Base-by-base conservation (phyloP, 1,140 invertebrate genomes). In the Lithobius niger region DNA sequence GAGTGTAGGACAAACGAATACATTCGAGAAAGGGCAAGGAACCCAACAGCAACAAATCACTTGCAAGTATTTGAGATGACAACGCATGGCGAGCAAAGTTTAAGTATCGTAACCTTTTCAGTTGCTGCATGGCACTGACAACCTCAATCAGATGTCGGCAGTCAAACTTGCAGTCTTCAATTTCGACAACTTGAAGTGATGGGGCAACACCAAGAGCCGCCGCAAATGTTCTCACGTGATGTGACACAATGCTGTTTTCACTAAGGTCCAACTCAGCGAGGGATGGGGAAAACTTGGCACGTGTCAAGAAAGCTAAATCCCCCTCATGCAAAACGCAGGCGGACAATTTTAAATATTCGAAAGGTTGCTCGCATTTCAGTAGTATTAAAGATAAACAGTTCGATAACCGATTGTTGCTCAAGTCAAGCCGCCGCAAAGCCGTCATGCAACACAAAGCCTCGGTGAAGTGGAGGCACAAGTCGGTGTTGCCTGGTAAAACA, bases 311-410 rank as follows among this genome's bases (percentile, higher is more conserved):
- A 45, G 6, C 4, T 18, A 45, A 21, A 45, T 45, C 43, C 4
- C 4, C 3, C 19, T 26, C 13, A 25, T 4, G 3, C n/a, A 50
- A 27, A 27, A 50, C 24, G 19, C 48, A 27, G 10, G 48, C 21
- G 6, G 48, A 50, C 19, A 50, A 15, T 27, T 50, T 50, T 26
- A 50, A 50, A 50, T 50, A 50, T 26, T 50, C 27, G 10, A 50
- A 26, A 13, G 25, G 25, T 10, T 27, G 21, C 16, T 4, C 3
- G 13, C n/a, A 3, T 13, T 13, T 4, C 13, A 6, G 10, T 27
- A 50, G 27, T 13, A 50, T 21, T 4, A 26, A 26, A 25, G 3
- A 6, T 16, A 50, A 4, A 26, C 48, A 27, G 6, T 27, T 27
- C 3, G 24, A 10, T 3, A 50, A 19, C 16, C 48, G 48, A 50